Evolutionary conservation across 2,888 invertebrate genomes (phyloP).

Genomic region (Ceramica pisi): DNA sequence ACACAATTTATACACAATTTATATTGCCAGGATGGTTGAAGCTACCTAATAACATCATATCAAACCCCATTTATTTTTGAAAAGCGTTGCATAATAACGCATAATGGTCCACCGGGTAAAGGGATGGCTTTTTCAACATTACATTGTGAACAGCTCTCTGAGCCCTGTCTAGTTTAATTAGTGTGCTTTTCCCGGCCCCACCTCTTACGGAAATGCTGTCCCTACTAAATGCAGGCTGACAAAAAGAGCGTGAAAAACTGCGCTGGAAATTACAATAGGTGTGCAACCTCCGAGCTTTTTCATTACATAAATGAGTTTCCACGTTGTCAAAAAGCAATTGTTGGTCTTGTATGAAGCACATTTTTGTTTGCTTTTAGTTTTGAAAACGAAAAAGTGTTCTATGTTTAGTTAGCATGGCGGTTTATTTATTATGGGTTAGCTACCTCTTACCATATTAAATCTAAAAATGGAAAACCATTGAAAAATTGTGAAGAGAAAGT

Average conservation of each 20-base stretch:
- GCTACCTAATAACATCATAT: not conserved
- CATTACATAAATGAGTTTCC: constrained; percentile 34
- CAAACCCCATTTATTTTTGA: not conserved
- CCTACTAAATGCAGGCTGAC: constrained; percentile 40
- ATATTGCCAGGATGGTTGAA: not conserved
- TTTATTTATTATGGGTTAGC: too few species aligned
- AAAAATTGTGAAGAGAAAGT: too few species aligned
- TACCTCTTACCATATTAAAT: too few species aligned
- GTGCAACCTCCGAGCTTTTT: constrained; percentile 36
- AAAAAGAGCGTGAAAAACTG: constrained; percentile 48
- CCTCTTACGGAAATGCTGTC: constrained; percentile 42
- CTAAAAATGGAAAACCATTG: too few species aligned
- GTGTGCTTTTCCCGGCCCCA: constrained; percentile 49
- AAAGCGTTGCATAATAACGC: constrained; percentile 1
- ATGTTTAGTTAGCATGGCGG: too few species aligned
- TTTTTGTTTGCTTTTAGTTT: constrained; percentile 20
- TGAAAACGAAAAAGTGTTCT: not conserved
- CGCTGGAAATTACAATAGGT: constrained; percentile 52
- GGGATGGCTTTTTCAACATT: constrained; percentile 30
- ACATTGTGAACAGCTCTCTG: constrained; percentile 44
- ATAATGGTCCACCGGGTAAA: constrained; percentile 8
- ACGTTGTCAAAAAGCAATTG: constrained; percentile 43
- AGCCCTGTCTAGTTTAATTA: constrained; percentile 52
- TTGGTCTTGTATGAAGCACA: constrained; percentile 4
- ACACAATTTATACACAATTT: not conserved